These are phyloP conservation scores for Acanthopleura granulata DNA, from an alignment of 2,888 invertebrate genomes.

Conservation along the genomic window DNA sequence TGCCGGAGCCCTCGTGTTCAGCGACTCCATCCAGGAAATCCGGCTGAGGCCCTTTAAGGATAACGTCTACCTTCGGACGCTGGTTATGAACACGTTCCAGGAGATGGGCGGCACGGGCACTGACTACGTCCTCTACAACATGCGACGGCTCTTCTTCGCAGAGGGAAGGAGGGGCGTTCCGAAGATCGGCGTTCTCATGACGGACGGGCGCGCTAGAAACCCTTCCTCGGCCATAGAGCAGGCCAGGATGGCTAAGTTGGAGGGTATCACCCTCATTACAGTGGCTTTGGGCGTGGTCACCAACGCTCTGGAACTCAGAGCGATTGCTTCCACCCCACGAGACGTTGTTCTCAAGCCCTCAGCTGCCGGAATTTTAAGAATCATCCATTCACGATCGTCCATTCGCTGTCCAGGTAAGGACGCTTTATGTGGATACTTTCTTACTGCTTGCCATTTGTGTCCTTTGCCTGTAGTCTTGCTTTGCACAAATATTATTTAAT, in stretches of 20 bases:
- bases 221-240: not conserved
- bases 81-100: not conserved
- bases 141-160: not conserved
- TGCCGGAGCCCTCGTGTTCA: not conserved
- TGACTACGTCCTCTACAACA: not conserved
- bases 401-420: not conserved
- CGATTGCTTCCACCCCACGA: not conserved
- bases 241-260: not conserved
- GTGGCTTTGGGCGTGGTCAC: not conserved
- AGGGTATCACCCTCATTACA: not conserved
- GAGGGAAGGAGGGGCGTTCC: not conserved
- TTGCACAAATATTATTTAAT: no score
- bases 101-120: constrained; percentile 1
- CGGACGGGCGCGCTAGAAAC: not conserved
- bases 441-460: no score
- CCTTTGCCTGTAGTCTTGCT: no score
- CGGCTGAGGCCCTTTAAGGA: not conserved
- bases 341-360: not conserved
- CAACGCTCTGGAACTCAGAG: not conserved
- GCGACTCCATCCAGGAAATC: not conserved
- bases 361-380: not conserved
- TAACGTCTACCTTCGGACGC: not conserved
- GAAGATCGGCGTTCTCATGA: not conserved
- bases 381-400: not conserved
- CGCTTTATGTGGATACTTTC: no score